phyloP scores from a whole-genome alignment of 1,140 invertebrate genomes.

The Caenorhabditis remanei region DNA sequence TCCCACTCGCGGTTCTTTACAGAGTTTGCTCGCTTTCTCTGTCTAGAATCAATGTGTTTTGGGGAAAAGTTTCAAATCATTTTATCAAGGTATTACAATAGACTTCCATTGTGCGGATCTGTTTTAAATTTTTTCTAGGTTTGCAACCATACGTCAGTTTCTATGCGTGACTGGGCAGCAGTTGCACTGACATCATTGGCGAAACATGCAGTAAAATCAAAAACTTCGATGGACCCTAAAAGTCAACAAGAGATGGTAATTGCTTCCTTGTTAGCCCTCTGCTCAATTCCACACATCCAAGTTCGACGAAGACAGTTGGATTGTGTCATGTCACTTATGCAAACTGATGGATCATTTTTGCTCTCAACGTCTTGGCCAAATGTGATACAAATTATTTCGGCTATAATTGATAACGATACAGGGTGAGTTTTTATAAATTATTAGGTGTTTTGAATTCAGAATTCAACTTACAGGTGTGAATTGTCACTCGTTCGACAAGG shows the following conservation, averaged over 20 bases:
- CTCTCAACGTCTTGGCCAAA: conserved; percentile 91
- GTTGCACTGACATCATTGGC: conserved; percentile 95
- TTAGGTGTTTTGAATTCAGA: neutral
- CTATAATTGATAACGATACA: conserved; percentile 83
- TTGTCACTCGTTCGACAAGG: conserved; percentile 91
- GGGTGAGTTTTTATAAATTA: conserved; percentile 57
- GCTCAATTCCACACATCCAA: conserved; percentile 89
- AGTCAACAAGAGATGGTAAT: conserved; percentile 82
- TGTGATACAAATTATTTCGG: conserved; percentile 92
- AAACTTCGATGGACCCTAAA: conserved; percentile 54
- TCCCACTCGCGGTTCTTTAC: conserved; percentile 47
- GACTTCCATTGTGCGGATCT: neutral
- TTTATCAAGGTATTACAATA: conserved; percentile 45
- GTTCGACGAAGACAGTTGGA: conserved; percentile 94
- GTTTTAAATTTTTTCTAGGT: conserved; percentile 76
- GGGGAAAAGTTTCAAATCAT: conserved; percentile 44
- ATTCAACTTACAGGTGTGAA: conserved; percentile 78
- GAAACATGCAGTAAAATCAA: conserved; percentile 85
- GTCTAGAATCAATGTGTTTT: conserved; percentile 34
- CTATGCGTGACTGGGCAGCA: conserved; percentile 96
- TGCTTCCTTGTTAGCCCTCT: conserved; percentile 90
- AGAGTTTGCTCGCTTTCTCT: conserved; percentile 40
- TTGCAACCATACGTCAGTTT: conserved; percentile 92
- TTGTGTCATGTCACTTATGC: conserved; percentile 91
- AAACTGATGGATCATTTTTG: conserved; percentile 90